Evolutionary conservation across 2,797 vertebrate species (phyloP), one percentile per base, ranked within the genome.

Genomic region (Helostoma temminkii): DNA sequence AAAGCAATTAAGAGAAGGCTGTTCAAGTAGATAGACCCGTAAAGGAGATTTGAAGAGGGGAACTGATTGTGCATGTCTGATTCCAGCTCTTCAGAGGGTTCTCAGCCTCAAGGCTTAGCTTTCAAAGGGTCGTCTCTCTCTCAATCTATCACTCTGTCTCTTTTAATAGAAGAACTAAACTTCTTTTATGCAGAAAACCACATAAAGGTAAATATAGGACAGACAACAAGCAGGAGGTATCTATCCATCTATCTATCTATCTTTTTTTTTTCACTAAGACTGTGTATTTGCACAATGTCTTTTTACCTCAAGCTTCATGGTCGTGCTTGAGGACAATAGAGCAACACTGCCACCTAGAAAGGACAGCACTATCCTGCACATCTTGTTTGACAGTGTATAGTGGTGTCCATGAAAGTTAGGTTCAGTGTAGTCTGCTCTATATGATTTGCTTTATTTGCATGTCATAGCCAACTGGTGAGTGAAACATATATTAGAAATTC

Each of bases 1-100:
- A 94, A 92, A 92, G 91, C 93, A 93, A 94, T 93, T 93, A 93
- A 93, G 91, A 92, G 89, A 85, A 89, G 90, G 84, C 92, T 94
- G 93, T 89, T 93, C 89, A 91, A 92, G 91, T 88, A 93, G 92
- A 94, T 94, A 93, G 92, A 92, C 92, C 90, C 87, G 89, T 69
- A 89, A 93, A 92, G 87, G 88, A 94, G 92, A 94, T 93, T 92
- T 92, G 92, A 93, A 93, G 88, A 92, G 92, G 89, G 90, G 89
- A 91, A 92, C 92, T 94, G 93, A 93, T 93, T 93, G 92, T 93
- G 92, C 90, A 91, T 92, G 91, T 93, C 90, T 94, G 92, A 93
- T 93, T 94, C 89, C 88, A 90, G 89, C 82, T 92, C 90, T 93
- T 92, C 91, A 92, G 91, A 91, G 90, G 90, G 90, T 92, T 91